Conservation (phyloP, 2,113 vertebrate species). For the Turdus rufiventris region DNA sequence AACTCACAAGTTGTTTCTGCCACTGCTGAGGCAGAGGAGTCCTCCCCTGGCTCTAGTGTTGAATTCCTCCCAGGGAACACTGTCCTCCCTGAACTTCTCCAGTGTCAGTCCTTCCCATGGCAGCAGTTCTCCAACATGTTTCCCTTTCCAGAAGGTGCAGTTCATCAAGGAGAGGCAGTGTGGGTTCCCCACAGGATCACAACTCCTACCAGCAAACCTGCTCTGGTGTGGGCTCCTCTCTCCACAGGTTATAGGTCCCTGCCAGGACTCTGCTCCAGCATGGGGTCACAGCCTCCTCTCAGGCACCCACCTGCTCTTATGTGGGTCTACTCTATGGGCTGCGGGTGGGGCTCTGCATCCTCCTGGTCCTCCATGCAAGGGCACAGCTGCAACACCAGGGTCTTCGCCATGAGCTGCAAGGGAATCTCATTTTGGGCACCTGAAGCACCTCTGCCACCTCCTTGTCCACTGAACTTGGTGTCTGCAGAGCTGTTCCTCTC, state of each 20-base stretch:
- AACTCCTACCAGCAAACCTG: background rate
- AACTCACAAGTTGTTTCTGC: background rate
- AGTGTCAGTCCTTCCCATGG: rapidly evolving
- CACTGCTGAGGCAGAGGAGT: background rate
- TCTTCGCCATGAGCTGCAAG: background rate
- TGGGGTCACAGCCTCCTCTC: background rate
- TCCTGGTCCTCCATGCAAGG: rapidly evolving
- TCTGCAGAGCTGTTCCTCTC: background rate
- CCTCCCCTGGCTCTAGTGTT: background rate
- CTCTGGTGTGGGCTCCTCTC: rapidly evolving
- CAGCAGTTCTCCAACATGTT: background rate
- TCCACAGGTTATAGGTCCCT: too few relatives aligned
- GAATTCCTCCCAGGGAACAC: background rate
- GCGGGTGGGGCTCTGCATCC: background rate
- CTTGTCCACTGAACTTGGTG: background rate
- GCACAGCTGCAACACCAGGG: background rate
- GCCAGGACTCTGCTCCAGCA: rapidly evolving
- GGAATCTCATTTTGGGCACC: background rate
- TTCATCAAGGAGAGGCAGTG: rapidly evolving
- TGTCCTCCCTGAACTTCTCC: background rate
- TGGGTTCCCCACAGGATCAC: background rate
- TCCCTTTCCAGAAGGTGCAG: background rate
- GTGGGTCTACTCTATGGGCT: background rate
- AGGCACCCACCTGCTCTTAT: background rate
- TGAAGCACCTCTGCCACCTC: background rate